phyloP scores from a whole-genome alignment of 2,113 vertebrate genomes.

The Rhea pennata region DNA sequence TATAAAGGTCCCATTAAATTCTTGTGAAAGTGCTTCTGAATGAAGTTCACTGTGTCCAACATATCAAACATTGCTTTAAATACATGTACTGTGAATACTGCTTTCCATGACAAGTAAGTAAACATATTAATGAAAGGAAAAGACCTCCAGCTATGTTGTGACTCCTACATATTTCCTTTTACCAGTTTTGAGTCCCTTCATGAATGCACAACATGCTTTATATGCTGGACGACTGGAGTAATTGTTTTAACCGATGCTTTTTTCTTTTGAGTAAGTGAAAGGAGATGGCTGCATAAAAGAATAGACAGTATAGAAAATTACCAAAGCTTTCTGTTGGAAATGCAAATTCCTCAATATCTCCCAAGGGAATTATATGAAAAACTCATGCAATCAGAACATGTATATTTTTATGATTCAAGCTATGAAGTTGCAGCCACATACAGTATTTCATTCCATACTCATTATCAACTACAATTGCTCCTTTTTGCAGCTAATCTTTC shows the following conservation, averaged over 20 bases:
- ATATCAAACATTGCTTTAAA: background rate
- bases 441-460: background rate
- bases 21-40: background rate
- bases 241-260: background rate
- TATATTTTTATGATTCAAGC: constrained; percentile 5
- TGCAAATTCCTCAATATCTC: background rate
- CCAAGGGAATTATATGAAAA: background rate
- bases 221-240: background rate
- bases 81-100: background rate
- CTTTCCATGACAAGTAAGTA: background rate
- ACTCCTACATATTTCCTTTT: background rate
- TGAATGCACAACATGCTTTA: background rate
- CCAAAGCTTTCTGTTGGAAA: background rate
- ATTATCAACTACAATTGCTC: constrained; percentile 23
- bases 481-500: constrained; percentile 23
- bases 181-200: background rate
- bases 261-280: background rate
- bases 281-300: background rate
- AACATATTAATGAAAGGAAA: background rate
- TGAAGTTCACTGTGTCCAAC: background rate
- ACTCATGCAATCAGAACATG: background rate
- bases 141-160: background rate
- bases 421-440: constrained; percentile 22
- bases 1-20: background rate
- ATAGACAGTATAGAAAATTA: background rate